A percentile compares a stretch with the other conserved stretches of the same genome.
These are phyloP conservation scores for Acanthaster planci DNA, from an alignment of 35 echinoderm and acorn worm genomes.

Conservation along the genomic window DNA sequence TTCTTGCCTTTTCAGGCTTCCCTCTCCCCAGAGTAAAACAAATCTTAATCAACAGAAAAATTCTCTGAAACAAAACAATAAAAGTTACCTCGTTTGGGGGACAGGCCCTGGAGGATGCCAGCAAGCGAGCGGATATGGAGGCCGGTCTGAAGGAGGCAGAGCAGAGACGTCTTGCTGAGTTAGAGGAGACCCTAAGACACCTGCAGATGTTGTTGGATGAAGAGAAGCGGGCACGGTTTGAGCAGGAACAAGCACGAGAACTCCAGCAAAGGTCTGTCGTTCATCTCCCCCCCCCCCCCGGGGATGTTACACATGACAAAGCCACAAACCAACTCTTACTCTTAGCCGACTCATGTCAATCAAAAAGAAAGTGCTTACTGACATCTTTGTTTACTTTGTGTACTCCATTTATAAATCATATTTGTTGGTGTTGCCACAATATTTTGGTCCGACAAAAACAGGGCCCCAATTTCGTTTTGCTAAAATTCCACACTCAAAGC, in stretches of 20 bases:
- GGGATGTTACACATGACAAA: too few relatives aligned
- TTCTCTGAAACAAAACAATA: not conserved
- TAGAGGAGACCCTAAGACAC: conserved; percentile 28
- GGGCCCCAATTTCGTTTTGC: too few relatives aligned
- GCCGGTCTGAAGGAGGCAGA: conserved; percentile 44
- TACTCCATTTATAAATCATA: too few relatives aligned
- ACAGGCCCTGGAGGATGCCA: conserved; percentile 42
- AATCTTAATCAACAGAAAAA: not conserved
- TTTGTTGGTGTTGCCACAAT: too few relatives aligned
- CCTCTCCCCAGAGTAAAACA: not conserved
- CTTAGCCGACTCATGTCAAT: too few relatives aligned
- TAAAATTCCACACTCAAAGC: too few relatives aligned
- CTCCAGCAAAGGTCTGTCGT: conserved; percentile 27
- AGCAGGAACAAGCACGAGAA: conserved; percentile 28
- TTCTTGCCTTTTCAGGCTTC: too few relatives aligned
- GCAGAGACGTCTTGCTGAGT: conserved; percentile 32
- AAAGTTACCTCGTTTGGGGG: not conserved
- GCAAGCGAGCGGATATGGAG: conserved; percentile 41
- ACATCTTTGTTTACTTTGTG: too few relatives aligned
- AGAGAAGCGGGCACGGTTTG: conserved; percentile 27
- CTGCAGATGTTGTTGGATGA: conserved; percentile 24
- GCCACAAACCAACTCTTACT: too few relatives aligned
- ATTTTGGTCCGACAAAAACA: too few relatives aligned
- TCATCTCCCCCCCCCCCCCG: too few relatives aligned
- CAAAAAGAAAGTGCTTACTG: too few relatives aligned